phyloP scores from a whole-genome alignment of 2,113 vertebrate species.

The Amphiprion percula region DNA sequence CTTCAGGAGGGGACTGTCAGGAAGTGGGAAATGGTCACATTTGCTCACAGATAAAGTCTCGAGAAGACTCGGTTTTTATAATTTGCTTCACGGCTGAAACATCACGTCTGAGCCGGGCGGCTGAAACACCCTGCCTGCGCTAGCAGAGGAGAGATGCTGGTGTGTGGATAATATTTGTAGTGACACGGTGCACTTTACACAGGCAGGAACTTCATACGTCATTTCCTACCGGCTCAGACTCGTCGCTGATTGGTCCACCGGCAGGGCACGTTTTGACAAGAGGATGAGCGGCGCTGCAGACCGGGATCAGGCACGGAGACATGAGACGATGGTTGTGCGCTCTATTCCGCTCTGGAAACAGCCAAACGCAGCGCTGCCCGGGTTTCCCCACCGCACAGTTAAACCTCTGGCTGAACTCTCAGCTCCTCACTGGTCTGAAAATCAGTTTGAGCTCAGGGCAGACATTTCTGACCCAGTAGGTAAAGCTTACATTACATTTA shows the following conservation, averaged over 20 bases:
- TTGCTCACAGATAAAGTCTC: constrained; percentile 23
- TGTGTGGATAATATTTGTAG: constrained; percentile 63
- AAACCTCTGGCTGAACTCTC: not conserved
- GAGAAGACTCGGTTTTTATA: not conserved
- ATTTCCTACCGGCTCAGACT: constrained; percentile 81
- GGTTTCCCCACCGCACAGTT: not conserved
- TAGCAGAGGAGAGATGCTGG: constrained; percentile 30
- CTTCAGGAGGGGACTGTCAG: constrained; percentile 34
- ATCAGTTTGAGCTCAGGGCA: not conserved
- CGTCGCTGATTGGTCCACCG: constrained; percentile 78
- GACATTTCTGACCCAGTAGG: constrained; percentile 7
- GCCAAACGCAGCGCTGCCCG: constrained; percentile 4
- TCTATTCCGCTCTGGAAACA: constrained; percentile 3
- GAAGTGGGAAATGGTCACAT: constrained; percentile 41
- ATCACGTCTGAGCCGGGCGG: constrained; percentile 26
- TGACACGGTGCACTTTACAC: constrained; percentile 71
- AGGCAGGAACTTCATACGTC: constrained; percentile 76
- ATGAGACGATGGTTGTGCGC: constrained; percentile 58
- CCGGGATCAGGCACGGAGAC: constrained; percentile 39
- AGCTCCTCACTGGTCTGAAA: constrained; percentile 2
- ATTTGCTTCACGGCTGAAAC: constrained; percentile 36
- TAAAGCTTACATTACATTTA: no score
- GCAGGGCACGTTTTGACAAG: constrained; percentile 59
- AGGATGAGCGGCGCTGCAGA: constrained; percentile 49
- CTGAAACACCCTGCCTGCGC: constrained; percentile 23